Conservation (phyloP, 2,113 vertebrate species). For the Anarrhichthys ocellatus region DNA sequence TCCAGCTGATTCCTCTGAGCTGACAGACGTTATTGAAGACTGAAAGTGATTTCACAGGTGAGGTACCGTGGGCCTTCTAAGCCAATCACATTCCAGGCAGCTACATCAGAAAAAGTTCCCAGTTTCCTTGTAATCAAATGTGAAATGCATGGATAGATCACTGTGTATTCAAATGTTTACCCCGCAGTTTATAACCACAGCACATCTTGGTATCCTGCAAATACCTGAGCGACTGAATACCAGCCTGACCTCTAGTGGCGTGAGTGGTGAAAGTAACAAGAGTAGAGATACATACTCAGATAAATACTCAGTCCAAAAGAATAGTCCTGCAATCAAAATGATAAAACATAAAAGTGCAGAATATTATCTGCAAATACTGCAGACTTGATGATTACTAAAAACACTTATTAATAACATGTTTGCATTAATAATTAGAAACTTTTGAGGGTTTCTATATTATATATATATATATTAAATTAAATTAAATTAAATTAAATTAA, state of each 20-base stretch:
- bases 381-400: not conserved
- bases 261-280: not conserved
- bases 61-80: not conserved
- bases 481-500: too few species aligned
- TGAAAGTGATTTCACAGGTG: conserved; percentile 9
- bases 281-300: not conserved
- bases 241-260: conserved; percentile 72
- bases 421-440: not conserved
- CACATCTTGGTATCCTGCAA: not conserved
- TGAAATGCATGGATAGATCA: not conserved
- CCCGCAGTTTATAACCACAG: not conserved
- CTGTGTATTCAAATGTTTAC: too few species aligned
- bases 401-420: not conserved
- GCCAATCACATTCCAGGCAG: not conserved
- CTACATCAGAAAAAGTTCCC: not conserved
- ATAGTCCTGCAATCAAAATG: not conserved
- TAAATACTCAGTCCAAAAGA: not conserved
- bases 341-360: not conserved
- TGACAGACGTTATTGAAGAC: not conserved
- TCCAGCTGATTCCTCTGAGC: conserved; percentile 2
- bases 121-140: not conserved
- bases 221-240: not conserved
- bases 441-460: not conserved
- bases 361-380: not conserved
- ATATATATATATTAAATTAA: too few species aligned